These are phyloP conservation scores for Rana temporaria DNA, from an alignment of 2,113 vertebrate species.

Conservation along the genomic window DNA sequence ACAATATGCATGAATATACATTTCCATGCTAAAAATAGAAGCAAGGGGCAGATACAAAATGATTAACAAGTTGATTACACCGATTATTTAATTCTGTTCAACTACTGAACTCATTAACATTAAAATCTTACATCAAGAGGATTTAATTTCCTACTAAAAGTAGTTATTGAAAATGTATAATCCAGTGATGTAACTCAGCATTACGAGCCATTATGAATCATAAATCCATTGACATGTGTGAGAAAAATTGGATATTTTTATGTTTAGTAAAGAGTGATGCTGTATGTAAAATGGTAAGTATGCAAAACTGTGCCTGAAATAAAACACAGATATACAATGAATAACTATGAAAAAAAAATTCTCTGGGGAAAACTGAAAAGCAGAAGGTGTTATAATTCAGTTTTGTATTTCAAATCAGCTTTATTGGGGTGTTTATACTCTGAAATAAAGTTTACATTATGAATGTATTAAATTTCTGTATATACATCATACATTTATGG, in stretches of 20 bases:
- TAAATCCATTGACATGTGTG: constrained; percentile 2
- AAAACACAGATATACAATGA: not conserved
- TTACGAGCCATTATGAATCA: constrained; percentile 34
- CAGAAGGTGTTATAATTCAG: not conserved
- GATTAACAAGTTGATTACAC: constrained; percentile 32
- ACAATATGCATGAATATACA: constrained; percentile 8
- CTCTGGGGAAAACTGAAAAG: not conserved
- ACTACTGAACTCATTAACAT: constrained; percentile 29
- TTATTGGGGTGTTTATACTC: not conserved
- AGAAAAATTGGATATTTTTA: constrained; percentile 16
- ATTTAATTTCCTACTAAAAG: constrained; percentile 28
- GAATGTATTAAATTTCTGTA: not conserved
- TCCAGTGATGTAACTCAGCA: not conserved
- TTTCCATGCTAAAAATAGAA: constrained; percentile 25
- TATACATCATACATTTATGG: no score
- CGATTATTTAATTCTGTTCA: constrained; percentile 40
- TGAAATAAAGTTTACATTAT: not conserved
- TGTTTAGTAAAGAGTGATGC: constrained; percentile 9
- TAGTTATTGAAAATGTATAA: constrained; percentile 13
- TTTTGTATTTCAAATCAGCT: not conserved
- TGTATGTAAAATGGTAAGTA: constrained; percentile 10
- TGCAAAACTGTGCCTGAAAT: constrained; percentile 14
- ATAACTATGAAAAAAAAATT: not conserved
- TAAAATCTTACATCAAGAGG: constrained; percentile 25
- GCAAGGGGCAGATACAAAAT: constrained; percentile 16